Evolutionary conservation across 2,888 invertebrate genomes (phyloP).

Genomic region (Mesorhabditis sp.): DNA sequence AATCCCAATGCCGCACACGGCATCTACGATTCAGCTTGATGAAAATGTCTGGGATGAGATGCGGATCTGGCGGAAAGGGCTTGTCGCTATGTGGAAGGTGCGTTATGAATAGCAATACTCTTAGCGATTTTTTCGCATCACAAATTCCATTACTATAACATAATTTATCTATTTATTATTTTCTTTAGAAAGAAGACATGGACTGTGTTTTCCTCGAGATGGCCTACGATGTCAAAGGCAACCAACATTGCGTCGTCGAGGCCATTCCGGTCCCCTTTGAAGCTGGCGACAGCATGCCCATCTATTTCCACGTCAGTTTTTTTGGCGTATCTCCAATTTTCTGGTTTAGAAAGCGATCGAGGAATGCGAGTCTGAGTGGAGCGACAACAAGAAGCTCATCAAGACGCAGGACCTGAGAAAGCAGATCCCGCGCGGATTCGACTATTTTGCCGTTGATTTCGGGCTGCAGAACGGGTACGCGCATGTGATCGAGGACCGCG

Average conservation of each 20-base stretch:
- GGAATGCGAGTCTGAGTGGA: conserved; percentile 92
- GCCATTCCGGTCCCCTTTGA: conserved; percentile 82
- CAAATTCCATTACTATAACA: conserved; percentile 8
- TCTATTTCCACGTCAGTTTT: conserved; percentile 78
- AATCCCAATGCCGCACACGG: conserved; percentile 73
- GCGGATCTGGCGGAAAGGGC: conserved; percentile 72
- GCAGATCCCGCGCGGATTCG: conserved; percentile 84
- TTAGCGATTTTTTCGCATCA: not conserved
- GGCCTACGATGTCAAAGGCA: conserved; percentile 70
- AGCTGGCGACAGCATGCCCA: conserved; percentile 81
- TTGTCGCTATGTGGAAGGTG: conserved; percentile 76
- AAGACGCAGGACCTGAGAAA: conserved; percentile 71
- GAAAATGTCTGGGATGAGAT: conserved; percentile 92
- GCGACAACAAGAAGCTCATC: conserved; percentile 85
- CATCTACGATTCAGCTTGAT: conserved; percentile 79
- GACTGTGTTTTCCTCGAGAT: conserved; percentile 88
- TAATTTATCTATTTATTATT: no score
- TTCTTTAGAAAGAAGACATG: conserved; percentile 61
- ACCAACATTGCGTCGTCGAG: conserved; percentile 76
- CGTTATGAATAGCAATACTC: conserved; percentile 13
- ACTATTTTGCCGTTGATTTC: conserved; percentile 91
- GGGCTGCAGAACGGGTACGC: conserved; percentile 83
- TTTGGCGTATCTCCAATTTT: no score
- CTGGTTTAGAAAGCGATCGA: conserved; percentile 77
- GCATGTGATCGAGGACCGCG: conserved; percentile 91